Base-by-base conservation (phyloP, 2,797 vertebrate genomes). In the Rhinichthys osculus region DNA sequence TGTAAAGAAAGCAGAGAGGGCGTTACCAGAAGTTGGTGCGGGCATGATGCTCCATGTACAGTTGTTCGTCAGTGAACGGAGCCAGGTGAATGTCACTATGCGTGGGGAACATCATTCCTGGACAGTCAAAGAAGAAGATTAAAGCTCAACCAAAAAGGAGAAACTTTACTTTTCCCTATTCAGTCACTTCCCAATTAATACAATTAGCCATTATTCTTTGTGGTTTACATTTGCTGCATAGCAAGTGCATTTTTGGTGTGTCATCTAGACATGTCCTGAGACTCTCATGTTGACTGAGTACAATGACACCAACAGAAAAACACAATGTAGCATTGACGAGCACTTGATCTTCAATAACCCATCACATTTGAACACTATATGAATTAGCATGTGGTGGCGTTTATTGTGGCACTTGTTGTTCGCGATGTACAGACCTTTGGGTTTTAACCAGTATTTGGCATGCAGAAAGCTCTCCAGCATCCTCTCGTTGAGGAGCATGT, bases 1-100 rank as follows among this genome's bases (percentile, higher is more conserved):
- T 52, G 27, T 30, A n/a, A 38, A 62, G 16, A 19, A 16, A 27
- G 30, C 69, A 50, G 64, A 23, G n/a, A 35, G 10, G 23, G 33
- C 86, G 83, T 94, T 92, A 96, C 95, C 95, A 96, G 91, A 97
- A 96, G 88, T 82, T 95, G 89, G 95, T 94, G 87, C 93, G 94
- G 67, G 93, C 94, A 86, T 92, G 91, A 90, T 95, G 94, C 90
- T 97, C 96, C 84, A 95, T 89, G 91, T 96, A 96, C 79, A 97
- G 94, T 81, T 96, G 95, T 50, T 96, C 94, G 73, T 97, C 95
- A n/a, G 92, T 95, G 93, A 97, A 97, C 50, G 96, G 95, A 89
- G 96, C 94, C 91, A 97, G 88, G 86, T 97, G 94, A 86, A 97
- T 95, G 86, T 96, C 94, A 67, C 93, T 94, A 67, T 81, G 94